Percentiles rank a stretch among this genome's conserved stretches.
Conservation (phyloP, 2,797 vertebrate genomes). For the Sebastes steindachneri region DNA sequence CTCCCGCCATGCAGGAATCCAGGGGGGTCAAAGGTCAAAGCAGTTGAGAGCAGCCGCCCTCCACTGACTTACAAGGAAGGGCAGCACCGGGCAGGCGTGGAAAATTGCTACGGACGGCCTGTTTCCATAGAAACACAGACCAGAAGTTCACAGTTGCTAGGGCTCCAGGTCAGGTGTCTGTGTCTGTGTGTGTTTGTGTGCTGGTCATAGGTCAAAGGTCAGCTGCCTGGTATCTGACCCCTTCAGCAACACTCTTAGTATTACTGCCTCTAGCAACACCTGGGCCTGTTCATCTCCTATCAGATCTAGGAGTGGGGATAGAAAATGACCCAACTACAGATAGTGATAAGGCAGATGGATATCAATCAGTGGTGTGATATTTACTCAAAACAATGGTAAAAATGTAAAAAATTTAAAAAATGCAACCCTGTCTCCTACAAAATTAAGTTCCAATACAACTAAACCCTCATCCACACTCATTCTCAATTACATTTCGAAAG, state of each 20-base stretch:
- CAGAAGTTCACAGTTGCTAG: constrained; percentile 52
- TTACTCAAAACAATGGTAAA: neutral
- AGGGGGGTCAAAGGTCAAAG: constrained; percentile 56
- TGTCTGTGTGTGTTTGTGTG: constrained; percentile 21
- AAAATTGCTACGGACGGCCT: constrained; percentile 28
- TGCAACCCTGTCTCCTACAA: neutral
- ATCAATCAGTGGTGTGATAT: neutral
- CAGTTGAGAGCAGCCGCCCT: constrained; percentile 56
- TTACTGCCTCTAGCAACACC: constrained; percentile 44
- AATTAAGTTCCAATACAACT: too few species aligned
- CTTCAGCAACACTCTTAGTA: constrained; percentile 20
- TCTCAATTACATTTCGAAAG: too few species aligned
- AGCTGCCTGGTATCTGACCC: constrained; percentile 63
- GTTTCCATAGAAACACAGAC: constrained; percentile 47
- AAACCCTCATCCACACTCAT: too few species aligned
- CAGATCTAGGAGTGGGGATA: neutral
- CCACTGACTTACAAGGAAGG: constrained; percentile 33
- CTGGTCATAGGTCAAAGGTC: constrained; percentile 59
- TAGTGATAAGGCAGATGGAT: neutral
- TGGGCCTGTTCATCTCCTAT: constrained; percentile 36
- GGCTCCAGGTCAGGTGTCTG: constrained; percentile 47
- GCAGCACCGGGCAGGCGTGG: constrained; percentile 14
- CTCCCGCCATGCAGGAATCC: constrained; percentile 50
- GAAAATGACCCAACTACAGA: constrained; percentile 6
- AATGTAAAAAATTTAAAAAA: neutral